Base-by-base conservation (phyloP, 1,140 invertebrate genomes). In the Caenorhabditis latens region DNA sequence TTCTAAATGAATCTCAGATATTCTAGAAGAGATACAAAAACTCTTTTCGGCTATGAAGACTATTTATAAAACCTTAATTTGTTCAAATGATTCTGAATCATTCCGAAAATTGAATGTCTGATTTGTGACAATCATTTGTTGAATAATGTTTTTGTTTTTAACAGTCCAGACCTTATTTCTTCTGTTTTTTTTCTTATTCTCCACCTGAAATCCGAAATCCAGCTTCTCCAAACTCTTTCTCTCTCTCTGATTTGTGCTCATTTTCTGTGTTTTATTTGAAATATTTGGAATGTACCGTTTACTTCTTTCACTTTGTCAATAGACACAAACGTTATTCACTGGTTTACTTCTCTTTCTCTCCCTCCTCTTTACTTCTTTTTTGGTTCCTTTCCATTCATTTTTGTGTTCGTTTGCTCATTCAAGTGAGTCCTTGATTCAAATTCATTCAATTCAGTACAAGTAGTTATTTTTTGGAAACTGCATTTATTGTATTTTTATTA, bases 191-290 rank as follows among this genome's bases (percentile, higher is more conserved):
- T 32, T n/a, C n/a, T 32, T 32, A 32, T 2, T 32, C 2, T 32
- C 9, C 50, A 53, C 9, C 50, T 9, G 4, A 53, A 53, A 53
- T 13, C 16, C 16, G 4, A 53, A 53, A 53, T 53, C 16, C 9
- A 13, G 50, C 50, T 16, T 1, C 50, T 53, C 9, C 9, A 53
- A 53, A 16, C 4, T 53, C 50, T 53, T 4, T 53, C 16, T 53
- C 50, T 16, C 32, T 67, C 32, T 67, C 6, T 42, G 63, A 67
- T 67, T 67, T 40, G 63, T 42, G 40, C 24, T 67, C 32, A 42
- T 67, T 67, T 67, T 67, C n/a, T 67, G 63, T 67, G 63, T 67
- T 67, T n/a, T 67, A 67, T 67, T 67, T 42, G 40, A 67, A 40
- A 32, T 32, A 24, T 65, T 65, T 40, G 61, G 57, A 61, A 21